Percentiles rank a stretch among this genome's conserved stretches.
phyloP scores from a whole-genome alignment of 2,888 invertebrate species.

The Nebria salina region DNA sequence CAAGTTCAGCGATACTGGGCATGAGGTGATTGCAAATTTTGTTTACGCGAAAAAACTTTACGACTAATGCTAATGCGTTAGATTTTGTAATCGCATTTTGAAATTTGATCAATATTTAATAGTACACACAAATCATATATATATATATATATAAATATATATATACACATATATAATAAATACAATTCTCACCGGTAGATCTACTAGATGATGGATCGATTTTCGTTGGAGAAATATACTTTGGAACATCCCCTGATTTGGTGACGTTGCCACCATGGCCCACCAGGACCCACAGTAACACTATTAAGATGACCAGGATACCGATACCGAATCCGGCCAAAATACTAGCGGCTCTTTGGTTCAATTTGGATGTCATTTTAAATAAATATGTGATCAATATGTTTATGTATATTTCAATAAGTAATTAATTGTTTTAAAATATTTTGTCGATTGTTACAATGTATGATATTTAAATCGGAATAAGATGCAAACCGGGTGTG shows the following conservation, averaged over 20 bases:
- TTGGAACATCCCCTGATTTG: not conserved
- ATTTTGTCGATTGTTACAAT: not conserved
- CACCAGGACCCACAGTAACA: constrained; percentile 59
- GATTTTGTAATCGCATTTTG: not conserved
- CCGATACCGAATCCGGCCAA: constrained; percentile 55
- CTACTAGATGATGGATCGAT: not conserved
- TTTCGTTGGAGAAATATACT: not conserved
- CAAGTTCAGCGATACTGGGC: not conserved
- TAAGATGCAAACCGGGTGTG: not conserved
- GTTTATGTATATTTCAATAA: not conserved
- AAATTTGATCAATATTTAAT: not conserved
- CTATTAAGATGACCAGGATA: constrained; percentile 55
- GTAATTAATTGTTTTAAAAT: not conserved
- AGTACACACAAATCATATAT: not conserved
- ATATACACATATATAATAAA: constrained; percentile 10
- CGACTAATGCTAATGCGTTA: not conserved
- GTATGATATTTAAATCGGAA: not conserved
- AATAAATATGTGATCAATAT: not conserved
- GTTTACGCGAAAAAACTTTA: not conserved
- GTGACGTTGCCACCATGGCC: constrained; percentile 52
- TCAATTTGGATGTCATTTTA: constrained; percentile 52
- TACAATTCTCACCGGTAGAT: not conserved
- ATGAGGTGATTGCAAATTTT: not conserved
- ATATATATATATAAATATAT: constrained; percentile 15
- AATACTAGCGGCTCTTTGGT: constrained; percentile 51